Base-by-base conservation (phyloP, 2,797 vertebrate species). In the Sebastes taczanowskii region DNA sequence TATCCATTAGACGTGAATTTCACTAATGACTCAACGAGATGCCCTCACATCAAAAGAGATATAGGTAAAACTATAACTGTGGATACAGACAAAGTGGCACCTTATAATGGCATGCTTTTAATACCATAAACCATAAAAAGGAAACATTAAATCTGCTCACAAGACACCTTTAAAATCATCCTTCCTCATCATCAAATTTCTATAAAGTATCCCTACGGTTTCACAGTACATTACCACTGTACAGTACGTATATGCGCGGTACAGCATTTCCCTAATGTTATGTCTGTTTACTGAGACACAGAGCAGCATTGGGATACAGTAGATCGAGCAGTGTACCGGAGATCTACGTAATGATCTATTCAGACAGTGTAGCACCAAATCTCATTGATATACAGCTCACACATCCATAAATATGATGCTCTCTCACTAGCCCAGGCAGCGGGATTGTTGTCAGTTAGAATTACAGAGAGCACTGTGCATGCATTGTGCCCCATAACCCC, bases 371-470 rank as follows among this genome's bases (percentile, higher is more conserved):
- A 74, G 74, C 63, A 80, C 68, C 77, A 70, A 52, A 85, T 86
- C 83, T 84, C 81, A 86, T 89, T 87, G 79, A 80, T 74, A 91
- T 78, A 86, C 88, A 77, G 71, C 80, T 89, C 86, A 90, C 86
- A 89, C 76, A 61, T 71, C 71, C 65, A 81, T 86, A 87, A 91
- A 92, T 90, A 87, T 86, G 82, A 91, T 80, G 73, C 86, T 71
- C 68, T 68, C 81, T 80, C 83, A 80, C 77, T 74, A 81, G 79
- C 78, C 70, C 56, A 55, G 63, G 85, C 87, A 83, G 77, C n/a
- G 78, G 80, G 76, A 83, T 90, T 25, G 71, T 79, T 89, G 90
- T 89, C 81, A 83, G 84, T 84, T 86, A 86, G 74, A 86, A 84
- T 90, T 86, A 92, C 79, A 55, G 58, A 78, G 83, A 86, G 88